Evolutionary conservation across 2,113 vertebrate genomes (phyloP), one percentile per base, ranked within the genome.

Genomic region (Dipodomys ordii): DNA sequence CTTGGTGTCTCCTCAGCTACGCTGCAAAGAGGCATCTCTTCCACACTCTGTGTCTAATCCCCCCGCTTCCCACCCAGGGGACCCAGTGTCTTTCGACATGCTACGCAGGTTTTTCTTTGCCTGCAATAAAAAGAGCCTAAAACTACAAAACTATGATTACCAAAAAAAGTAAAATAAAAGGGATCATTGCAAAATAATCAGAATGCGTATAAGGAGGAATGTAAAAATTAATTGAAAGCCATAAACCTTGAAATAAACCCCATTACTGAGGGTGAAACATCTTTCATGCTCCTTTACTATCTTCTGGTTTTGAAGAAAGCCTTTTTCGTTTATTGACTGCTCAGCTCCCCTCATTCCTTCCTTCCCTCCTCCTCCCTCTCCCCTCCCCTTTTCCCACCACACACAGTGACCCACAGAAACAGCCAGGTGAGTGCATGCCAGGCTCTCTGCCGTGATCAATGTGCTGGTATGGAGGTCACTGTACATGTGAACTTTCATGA

Each of bases 101-200:
- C 6, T 72, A 32, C 7, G 78, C 28, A 22, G 53, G 78, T 91
- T 28, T 69, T 16, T 65, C 64, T 65, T 67, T 83, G 60, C 49
- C 83, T 13, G 27, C 1, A 79, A n/a, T 60, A 32, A 78, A 90
- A 95, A 87, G 32, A 85, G 19, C 64, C 53, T 13, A 9, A 9
- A 53, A 53, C 49, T 53, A 53, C 53, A 57, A 57, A 57, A 18
- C 53, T 57, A 32, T 27, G 11, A 88, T 25, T 49, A 86, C 35
- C 15, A 16, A 16, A 57, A 57, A 57, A 57, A 57, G 12, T 76
- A 92, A 94, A 91, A 85, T 71, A 18, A 87, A 90, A 93, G 83
- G 7, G 7, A 16, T 93, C 68, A 67, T 0, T 84, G 0, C 60
- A 90, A 90, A 96, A 92, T 71, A 69, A 69, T 90, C 49, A 82